Conservation (phyloP, 2,797 vertebrate genomes). For the Gouania willdenowi region DNA sequence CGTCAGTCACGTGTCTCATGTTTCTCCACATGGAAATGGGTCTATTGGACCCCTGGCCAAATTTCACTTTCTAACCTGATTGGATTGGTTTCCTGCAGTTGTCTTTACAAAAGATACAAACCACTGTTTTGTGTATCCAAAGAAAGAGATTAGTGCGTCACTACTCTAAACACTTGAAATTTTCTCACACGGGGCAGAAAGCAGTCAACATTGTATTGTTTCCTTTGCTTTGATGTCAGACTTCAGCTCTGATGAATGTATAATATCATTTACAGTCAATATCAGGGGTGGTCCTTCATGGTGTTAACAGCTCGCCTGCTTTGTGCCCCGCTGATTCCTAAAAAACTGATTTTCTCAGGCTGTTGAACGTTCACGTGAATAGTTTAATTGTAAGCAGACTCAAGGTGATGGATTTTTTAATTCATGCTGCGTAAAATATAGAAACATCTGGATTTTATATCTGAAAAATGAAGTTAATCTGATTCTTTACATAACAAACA, state of each 20-base stretch:
- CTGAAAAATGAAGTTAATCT: slow-evolving; percentile 57
- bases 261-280: slow-evolving; percentile 59
- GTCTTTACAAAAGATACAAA: slow-evolving; percentile 34
- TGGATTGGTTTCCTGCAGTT: slow-evolving; percentile 21
- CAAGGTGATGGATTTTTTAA: slow-evolving; percentile 61
- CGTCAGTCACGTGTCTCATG: too few species aligned
- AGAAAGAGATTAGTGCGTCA: slow-evolving; percentile 58
- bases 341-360: slow-evolving; percentile 59
- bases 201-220: slow-evolving; percentile 28
- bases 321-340: slow-evolving; percentile 55
- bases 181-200: slow-evolving; percentile 61
- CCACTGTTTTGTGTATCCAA: slow-evolving; percentile 68
- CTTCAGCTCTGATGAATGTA: slow-evolving; percentile 45
- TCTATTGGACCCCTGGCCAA: slow-evolving; percentile 24
- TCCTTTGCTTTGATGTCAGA: slow-evolving; percentile 53
- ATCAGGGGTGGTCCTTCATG: slow-evolving; percentile 64
- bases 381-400: slow-evolving; percentile 69
- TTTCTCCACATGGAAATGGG: too few species aligned
- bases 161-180: slow-evolving; percentile 56
- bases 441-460: slow-evolving; percentile 68
- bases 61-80: slow-evolving; percentile 37
- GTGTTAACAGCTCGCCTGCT: slow-evolving; percentile 62
- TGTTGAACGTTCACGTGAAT: slow-evolving; percentile 53
- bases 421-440: slow-evolving; percentile 64
- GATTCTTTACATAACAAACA: slow-evolving; percentile 67